Percentiles rank a stretch among this genome's conserved stretches.
These are phyloP conservation scores for Scarus forsteni DNA, from an alignment of 2,797 vertebrate species.

Conservation along the genomic window DNA sequence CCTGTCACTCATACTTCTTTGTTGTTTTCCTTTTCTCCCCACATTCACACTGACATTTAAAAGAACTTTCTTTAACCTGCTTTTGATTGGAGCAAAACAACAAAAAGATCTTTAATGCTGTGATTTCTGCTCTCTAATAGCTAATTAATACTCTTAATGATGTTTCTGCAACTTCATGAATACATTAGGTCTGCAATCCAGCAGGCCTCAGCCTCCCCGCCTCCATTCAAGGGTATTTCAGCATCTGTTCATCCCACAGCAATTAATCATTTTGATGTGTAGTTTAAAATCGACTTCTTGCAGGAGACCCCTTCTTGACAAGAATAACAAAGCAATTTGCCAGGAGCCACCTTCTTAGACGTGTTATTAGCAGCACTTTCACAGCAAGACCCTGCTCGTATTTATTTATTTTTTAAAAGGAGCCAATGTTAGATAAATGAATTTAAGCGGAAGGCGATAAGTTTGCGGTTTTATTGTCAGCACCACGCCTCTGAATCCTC, in stretches of 20 bases:
- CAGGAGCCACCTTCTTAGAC: conserved; percentile 93
- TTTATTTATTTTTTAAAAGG: conserved; percentile 37
- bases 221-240: conserved; percentile 93
- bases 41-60: not conserved
- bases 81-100: conserved; percentile 13
- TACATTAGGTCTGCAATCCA: conserved; percentile 89
- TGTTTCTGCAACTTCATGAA: conserved; percentile 91
- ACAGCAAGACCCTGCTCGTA: conserved; percentile 82
- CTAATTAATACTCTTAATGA: conserved; percentile 91
- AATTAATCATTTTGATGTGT: conserved; percentile 99
- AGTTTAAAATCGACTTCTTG: conserved; percentile 95
- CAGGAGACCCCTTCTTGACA: conserved; percentile 90
- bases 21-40: not conserved
- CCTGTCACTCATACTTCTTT: conserved; percentile 3
- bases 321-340: conserved; percentile 99
- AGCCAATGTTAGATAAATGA: conserved; percentile 76
- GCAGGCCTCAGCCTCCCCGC: conserved; percentile 84
- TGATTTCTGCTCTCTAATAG: conserved; percentile 75
- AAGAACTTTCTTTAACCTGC: conserved; percentile 12
- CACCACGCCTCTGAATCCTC: conserved; percentile 75
- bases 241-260: conserved; percentile 96
- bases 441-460: conserved; percentile 81
- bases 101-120: conserved; percentile 38
- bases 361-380: conserved; percentile 92
- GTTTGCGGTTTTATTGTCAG: conserved; percentile 70